Base-by-base conservation (phyloP, 2,888 invertebrate genomes). In the Dolomedes plantarius region DNA sequence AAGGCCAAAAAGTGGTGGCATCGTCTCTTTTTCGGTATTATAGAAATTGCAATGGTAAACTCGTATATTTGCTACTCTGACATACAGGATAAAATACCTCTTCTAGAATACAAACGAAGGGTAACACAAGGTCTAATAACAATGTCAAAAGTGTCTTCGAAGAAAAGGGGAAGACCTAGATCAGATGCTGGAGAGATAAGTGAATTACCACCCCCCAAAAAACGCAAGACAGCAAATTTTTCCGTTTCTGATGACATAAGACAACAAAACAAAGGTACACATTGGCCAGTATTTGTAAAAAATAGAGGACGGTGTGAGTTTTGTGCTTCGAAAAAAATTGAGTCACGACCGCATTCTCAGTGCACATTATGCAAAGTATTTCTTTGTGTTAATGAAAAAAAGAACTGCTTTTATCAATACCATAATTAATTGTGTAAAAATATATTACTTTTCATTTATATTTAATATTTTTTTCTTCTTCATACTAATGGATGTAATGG, bases 291-390 rank as follows among this genome's bases (percentile, higher is more conserved):
- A 77, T 68, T 77, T 68, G 62, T 62, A 27, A 77, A 32, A 56
- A 36, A 31, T 32, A 31, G 77, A 68, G 77, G 68, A 19, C 68
- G 32, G 16, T 78, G 56, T 56, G 32, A 78, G 23, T 36, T 68
- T 56, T 78, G 77, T 78, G 31, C 77, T 23, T 46, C 50, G 7
- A 77, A 69, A 56, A 77, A 50, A 68, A 62, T 77, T 77, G 23
- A 56, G 23, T 68, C 68, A 50, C 5, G 56, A 77, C 68, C 77
- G 1, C 76, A 76, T 67, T 67, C 76, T 19, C 28, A 67, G 27
- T 76, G 67, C 19, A 46, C 67, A 29, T 23, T 65, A 39, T 39
- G 75, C 31, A 75, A 75, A 39, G 28, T 75, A 28, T 65, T 75
- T 65, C 29, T 75, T 28, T 75, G 75, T 41, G 41, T 76, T 46